phyloP scores from a whole-genome alignment of 2,888 invertebrate species.

The Rotaria socialis region DNA sequence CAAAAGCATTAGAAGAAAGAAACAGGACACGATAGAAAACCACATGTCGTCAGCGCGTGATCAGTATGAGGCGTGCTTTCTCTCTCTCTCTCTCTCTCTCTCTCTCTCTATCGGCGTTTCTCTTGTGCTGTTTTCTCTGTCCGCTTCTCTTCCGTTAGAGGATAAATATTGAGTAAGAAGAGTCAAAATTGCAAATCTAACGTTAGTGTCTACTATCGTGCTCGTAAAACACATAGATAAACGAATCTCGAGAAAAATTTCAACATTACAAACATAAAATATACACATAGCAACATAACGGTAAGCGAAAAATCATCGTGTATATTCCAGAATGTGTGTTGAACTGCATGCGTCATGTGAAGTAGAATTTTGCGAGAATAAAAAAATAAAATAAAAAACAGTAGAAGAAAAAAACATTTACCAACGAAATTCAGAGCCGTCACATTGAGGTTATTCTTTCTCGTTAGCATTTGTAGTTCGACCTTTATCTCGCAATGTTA shows the following conservation, averaged over 20 bases:
- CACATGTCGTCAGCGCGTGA: neutral
- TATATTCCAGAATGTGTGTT: too few species aligned
- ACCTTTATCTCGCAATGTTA: neutral
- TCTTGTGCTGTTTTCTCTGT: too few species aligned
- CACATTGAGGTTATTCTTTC: neutral
- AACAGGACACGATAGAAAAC: neutral
- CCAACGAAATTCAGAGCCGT: neutral
- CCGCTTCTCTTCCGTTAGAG: neutral
- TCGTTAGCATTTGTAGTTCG: neutral
- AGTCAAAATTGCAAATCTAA: neutral
- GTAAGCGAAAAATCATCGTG: too few species aligned
- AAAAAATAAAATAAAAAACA: too few species aligned
- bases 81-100: neutral
- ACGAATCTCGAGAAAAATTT: neutral
- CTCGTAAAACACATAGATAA: neutral
- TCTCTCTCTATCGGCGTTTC: neutral
- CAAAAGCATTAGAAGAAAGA: neutral
- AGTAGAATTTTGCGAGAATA: too few species aligned
- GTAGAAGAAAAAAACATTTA: too few species aligned
- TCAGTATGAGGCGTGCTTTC: neutral
- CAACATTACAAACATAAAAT: too few species aligned
- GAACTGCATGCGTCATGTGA: too few species aligned
- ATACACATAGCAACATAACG: too few species aligned
- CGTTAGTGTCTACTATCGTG: neutral
- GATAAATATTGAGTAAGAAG: slow-evolving; percentile 13